Conservation (phyloP, 92 coral and sea anemone species). For the Umimayanthus kanabou region DNA sequence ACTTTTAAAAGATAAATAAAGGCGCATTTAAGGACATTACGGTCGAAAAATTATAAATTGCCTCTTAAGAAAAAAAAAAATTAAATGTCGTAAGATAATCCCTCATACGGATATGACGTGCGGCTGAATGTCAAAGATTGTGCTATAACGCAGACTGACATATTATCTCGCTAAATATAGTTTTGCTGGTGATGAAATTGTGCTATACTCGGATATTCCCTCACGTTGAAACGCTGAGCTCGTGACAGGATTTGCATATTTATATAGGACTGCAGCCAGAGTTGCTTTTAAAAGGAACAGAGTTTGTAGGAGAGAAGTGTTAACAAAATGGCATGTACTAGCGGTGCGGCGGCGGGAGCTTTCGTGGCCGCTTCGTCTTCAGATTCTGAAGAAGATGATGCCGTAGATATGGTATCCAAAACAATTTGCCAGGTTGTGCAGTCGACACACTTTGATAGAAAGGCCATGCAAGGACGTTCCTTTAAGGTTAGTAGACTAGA, state of each 20-base stretch:
- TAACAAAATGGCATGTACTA: neutral
- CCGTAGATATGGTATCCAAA: constrained; percentile 17
- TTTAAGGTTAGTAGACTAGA: neutral
- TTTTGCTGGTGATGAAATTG: neutral
- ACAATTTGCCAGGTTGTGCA: neutral
- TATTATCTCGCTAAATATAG: neutral
- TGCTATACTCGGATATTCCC: neutral
- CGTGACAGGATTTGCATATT: neutral
- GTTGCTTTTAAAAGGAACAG: neutral
- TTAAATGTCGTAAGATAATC: no score
- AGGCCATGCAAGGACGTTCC: constrained; percentile 23
- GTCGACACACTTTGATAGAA: constrained; percentile 30
- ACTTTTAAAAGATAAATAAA: no score
- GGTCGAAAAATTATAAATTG: no score
- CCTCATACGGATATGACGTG: neutral
- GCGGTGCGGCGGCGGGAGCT: neutral
- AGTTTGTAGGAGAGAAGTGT: neutral
- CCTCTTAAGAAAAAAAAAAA: no score
- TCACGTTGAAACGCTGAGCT: neutral
- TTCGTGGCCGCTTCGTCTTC: neutral
- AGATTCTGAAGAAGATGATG: constrained; percentile 12
- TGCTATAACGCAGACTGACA: neutral
- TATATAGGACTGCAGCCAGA: neutral
- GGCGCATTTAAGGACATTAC: no score
- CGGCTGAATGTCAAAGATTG: neutral